phyloP scores from a whole-genome alignment of 2,888 invertebrate genomes.

The Orchestes rusci region DNA sequence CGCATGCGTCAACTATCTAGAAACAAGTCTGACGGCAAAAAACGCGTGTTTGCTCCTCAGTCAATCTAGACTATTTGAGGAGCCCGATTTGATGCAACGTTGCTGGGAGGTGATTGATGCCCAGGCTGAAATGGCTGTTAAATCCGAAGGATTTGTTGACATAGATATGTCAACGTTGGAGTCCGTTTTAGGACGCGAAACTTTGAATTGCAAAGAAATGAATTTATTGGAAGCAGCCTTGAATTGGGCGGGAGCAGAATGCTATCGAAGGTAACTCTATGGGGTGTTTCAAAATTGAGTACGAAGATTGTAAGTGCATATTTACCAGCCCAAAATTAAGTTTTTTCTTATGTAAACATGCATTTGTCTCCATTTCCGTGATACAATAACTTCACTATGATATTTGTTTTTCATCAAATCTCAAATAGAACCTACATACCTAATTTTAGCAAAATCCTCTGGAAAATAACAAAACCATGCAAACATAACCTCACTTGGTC shows the following conservation, averaged over 20 bases:
- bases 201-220: slow-evolving; percentile 90
- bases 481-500: no score
- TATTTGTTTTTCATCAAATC: no score
- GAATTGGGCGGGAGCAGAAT: slow-evolving; percentile 91
- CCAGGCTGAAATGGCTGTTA: slow-evolving; percentile 94
- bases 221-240: slow-evolving; percentile 85
- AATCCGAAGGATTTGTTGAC: slow-evolving; percentile 92
- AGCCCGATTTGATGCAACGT: slow-evolving; percentile 92
- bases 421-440: no score
- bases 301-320: no score
- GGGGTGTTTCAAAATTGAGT: no score
- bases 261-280: slow-evolving; percentile 52
- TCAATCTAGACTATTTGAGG: slow-evolving; percentile 92
- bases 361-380: no score
- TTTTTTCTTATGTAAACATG: no score
- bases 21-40: slow-evolving; percentile 91
- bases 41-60: slow-evolving; percentile 93
- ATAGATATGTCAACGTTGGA: slow-evolving; percentile 90
- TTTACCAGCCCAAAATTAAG: no score
- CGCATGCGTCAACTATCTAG: slow-evolving; percentile 91
- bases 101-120: slow-evolving; percentile 98
- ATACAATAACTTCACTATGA: no score
- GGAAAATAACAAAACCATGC: no score
- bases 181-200: slow-evolving; percentile 86
- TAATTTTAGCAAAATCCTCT: no score